Conservation (phyloP, 53 echinoderm and acorn worm species). For the Glandiceps talaboti region DNA sequence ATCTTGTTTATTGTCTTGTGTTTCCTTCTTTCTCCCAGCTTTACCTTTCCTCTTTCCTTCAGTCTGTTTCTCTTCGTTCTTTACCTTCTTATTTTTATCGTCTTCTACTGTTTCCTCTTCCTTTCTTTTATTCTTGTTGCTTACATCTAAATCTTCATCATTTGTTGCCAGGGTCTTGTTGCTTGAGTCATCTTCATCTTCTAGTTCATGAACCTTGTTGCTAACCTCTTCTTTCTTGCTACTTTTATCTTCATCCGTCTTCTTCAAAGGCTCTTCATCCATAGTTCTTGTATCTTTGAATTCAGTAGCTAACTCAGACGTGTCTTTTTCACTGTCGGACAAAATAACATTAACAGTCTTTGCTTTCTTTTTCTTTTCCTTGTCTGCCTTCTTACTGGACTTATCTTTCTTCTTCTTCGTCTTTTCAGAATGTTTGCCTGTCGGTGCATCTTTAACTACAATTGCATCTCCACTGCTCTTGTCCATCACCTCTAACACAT, state of each 20-base stretch:
- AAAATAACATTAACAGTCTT: background rate
- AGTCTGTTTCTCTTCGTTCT: conserved; percentile 12
- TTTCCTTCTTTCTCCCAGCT: conserved; percentile 13
- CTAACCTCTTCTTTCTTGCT: conserved; percentile 33
- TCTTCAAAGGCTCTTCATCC: too few relatives aligned
- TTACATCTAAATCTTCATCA: too few relatives aligned
- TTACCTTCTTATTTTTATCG: conserved; percentile 24
- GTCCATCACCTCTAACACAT: background rate
- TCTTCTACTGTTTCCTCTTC: conserved; percentile 25
- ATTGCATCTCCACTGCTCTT: too few relatives aligned
- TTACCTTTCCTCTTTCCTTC: background rate
- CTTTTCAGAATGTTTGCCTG: background rate
- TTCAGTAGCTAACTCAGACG: background rate
- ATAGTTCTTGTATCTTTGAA: background rate
- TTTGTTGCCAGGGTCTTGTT: too few relatives aligned
- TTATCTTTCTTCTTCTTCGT: background rate
- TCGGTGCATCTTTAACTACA: background rate
- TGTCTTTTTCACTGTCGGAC: background rate
- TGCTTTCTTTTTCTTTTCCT: background rate
- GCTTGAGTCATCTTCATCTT: too few relatives aligned
- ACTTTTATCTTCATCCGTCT: conserved; percentile 17
- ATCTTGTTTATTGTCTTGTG: conserved; percentile 17
- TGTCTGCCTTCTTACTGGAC: background rate
- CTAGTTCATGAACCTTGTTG: background rate
- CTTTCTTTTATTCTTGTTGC: conserved; percentile 6